Base-by-base conservation (phyloP, 2,888 invertebrate genomes). In the Mantis religiosa region DNA sequence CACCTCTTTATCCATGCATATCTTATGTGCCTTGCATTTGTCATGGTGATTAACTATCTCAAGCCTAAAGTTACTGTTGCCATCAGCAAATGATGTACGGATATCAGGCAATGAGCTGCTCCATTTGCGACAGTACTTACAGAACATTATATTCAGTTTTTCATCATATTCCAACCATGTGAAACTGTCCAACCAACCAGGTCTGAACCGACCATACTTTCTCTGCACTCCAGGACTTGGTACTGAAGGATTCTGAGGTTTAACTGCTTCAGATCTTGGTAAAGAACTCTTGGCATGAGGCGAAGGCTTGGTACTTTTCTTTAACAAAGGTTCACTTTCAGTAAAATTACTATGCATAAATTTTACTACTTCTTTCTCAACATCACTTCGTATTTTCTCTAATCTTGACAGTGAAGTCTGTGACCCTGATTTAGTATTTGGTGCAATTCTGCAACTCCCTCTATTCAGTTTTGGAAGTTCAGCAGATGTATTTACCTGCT, bases 11-110 rank as follows among this genome's bases (percentile, higher is more conserved):
- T 93, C 93, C 88, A 94, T 93, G 92, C 97, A 97, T 91, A 96
- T 93, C 91, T 95, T 95, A 92, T 97, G 97, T 71, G 96, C 96
- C 93, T 97, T 97, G 92, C 96, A 96, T 92, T 96, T 96, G 92
- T 97, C 96, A 92, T 97, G 97, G 93, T 97, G 97, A 92, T 97
- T 96, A 85, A 97, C 95, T 91, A 97, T 97, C 93, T 97, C 97
- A 90, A 96, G 93, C 88, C 96, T 94, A 93, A 97, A 97, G 93
- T 97, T 97, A 85, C 96, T 95, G 91, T 96, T 97, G 89, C 97
- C 97, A 91, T 96, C 96, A n/a, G 96, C 96, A 91, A 97, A 97
- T 0, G 96, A 96, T n/a, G 97, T 97, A 89, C 96, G 94, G 91
- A 96, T 96, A 90, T 96, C 96, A 25, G 96, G 95, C 91, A 96